Conservation (phyloP, 1,140 invertebrate genomes). For the Drosophila pandora region DNA sequence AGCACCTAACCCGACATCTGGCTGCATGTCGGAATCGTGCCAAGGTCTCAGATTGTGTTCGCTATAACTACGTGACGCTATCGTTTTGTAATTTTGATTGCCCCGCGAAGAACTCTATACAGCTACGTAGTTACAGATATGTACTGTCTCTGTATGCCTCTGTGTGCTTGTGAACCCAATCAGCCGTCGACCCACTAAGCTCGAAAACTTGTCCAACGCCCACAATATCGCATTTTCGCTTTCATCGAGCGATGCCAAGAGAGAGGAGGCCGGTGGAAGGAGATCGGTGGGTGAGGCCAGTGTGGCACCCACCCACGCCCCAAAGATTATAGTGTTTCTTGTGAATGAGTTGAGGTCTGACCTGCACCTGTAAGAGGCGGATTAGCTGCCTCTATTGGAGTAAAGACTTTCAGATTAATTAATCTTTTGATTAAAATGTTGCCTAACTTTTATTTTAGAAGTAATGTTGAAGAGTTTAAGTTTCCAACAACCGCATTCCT, state of each 20-base stretch:
- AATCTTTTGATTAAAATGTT: background rate
- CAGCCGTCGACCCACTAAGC: constrained; percentile 57
- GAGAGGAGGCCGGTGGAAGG: constrained; percentile 5
- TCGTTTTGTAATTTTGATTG: constrained; percentile 63
- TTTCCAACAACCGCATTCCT: constrained; percentile 55
- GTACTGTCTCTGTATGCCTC: background rate
- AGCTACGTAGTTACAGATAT: constrained; percentile 1
- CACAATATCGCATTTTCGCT: constrained; percentile 46
- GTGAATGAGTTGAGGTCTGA: constrained; percentile 30
- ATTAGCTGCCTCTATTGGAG: background rate
- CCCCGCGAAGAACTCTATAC: constrained; percentile 33
- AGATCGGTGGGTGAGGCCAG: constrained; percentile 24
- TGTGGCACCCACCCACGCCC: constrained; percentile 17
- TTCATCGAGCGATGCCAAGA: constrained; percentile 18
- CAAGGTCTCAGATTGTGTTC: constrained; percentile 77
- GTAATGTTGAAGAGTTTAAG: background rate
- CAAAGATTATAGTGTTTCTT: constrained; percentile 22
- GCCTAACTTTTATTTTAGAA: background rate
- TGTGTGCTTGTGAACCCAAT: constrained; percentile 41
- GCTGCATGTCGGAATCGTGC: constrained; percentile 71
- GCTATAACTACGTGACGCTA: constrained; percentile 73
- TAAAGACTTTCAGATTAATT: background rate
- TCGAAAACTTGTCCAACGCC: constrained; percentile 54
- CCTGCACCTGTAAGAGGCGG: constrained; percentile 40
- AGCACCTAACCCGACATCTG: constrained; percentile 50